phyloP scores from a whole-genome alignment of 2,797 vertebrate species.

The Neosilurus hyrtlii region DNA sequence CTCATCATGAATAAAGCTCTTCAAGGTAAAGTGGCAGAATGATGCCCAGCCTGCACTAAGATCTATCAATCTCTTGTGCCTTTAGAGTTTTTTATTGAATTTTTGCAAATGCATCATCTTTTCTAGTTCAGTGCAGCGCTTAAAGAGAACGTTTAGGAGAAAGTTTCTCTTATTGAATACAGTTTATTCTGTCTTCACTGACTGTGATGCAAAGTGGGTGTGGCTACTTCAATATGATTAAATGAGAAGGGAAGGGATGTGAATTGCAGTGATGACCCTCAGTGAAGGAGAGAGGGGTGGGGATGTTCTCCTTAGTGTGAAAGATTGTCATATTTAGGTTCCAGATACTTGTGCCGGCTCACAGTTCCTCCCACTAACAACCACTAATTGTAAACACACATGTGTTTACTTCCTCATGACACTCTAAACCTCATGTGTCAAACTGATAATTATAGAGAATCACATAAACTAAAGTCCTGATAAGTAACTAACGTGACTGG shows the following conservation, averaged over 20 bases:
- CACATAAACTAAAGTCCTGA: background rate
- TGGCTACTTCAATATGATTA: background rate
- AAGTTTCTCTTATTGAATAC: background rate
- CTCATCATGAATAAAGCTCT: slow-evolving; percentile 29
- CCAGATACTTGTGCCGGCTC: too few species aligned
- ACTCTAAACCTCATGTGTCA: background rate
- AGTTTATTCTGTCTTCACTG: background rate
- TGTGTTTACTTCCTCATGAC: background rate
- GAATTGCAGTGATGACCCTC: background rate
- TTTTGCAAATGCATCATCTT: background rate
- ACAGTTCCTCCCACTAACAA: background rate
- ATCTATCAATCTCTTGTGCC: background rate
- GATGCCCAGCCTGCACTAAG: background rate
- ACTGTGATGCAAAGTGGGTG: background rate
- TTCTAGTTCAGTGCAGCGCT: background rate
- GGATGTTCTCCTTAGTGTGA: too few species aligned
- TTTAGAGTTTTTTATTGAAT: background rate
- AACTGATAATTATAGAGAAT: background rate
- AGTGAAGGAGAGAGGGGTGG: background rate
- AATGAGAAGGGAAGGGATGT: background rate
- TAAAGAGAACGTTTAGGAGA: background rate
- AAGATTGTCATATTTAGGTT: background rate
- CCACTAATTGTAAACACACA: background rate
- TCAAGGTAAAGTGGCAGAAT: slow-evolving; percentile 3
- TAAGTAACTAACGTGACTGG: background rate